phyloP scores from a whole-genome alignment of 1,140 invertebrate genomes.

The Cherax destructor region DNA sequence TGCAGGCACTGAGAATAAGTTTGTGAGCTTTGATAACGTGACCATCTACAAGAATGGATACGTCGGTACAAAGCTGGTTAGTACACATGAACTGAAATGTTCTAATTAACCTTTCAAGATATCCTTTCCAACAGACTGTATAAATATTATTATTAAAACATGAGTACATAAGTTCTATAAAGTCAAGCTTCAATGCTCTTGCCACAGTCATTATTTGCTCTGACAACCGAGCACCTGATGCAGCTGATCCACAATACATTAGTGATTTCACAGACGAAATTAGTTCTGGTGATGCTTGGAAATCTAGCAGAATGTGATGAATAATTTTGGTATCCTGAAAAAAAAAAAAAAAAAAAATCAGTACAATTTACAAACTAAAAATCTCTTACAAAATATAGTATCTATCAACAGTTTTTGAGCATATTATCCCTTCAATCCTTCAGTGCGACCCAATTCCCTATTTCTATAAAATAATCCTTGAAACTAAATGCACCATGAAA shows the following conservation, averaged over 20 bases:
- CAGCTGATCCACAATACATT: background rate
- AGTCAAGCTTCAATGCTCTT: background rate
- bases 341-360: background rate
- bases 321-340: background rate
- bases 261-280: background rate
- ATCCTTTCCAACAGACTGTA: background rate
- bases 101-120: background rate
- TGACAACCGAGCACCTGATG: background rate
- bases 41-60: background rate
- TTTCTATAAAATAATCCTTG: too few species aligned
- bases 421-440: too few species aligned
- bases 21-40: background rate
- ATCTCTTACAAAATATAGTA: too few species aligned
- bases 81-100: background rate
- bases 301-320: background rate
- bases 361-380: too few species aligned
- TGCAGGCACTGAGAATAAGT: background rate
- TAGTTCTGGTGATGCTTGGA: background rate
- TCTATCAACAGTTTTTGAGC: too few species aligned
- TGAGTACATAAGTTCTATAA: background rate
- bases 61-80: background rate
- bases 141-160: background rate
- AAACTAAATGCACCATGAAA: too few species aligned
- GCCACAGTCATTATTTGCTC: background rate
- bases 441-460: too few species aligned